Evolutionary conservation across 2,888 invertebrate genomes (phyloP).

Genomic region (Cosmopolites sordidus): DNA sequence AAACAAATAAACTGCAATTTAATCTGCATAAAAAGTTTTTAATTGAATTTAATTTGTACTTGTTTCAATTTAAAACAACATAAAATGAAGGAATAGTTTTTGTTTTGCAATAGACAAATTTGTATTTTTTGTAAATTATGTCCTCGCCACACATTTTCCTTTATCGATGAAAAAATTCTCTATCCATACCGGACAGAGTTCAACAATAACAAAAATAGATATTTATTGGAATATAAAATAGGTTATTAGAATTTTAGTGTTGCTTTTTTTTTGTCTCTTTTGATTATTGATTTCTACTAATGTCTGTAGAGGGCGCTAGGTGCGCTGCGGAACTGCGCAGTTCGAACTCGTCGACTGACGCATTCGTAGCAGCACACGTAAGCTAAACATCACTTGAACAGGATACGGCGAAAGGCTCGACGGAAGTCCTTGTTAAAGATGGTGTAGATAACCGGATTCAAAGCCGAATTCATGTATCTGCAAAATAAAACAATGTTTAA

Average conservation of each 20-base stretch:
- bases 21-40: no score
- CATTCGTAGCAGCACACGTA: constrained; percentile 79
- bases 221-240: constrained; percentile 18
- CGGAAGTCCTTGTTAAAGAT: constrained; percentile 98
- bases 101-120: no score
- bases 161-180: not conserved
- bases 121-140: no score
- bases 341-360: constrained; percentile 60
- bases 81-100: no score
- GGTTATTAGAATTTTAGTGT: constrained; percentile 34
- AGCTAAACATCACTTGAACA: constrained; percentile 91
- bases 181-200: not conserved
- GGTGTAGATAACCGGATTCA: constrained; percentile 94
- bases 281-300: constrained; percentile 28
- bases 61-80: no score
- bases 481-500: constrained; percentile 1
- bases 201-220: constrained; percentile 22
- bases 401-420: constrained; percentile 88
- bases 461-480: constrained; percentile 87
- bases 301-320: constrained; percentile 53
- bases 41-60: no score
- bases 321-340: constrained; percentile 61
- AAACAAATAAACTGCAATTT: no score
- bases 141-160: no score
- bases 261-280: not conserved